Evolutionary conservation across 2,113 vertebrate genomes (phyloP), one percentile per base, ranked within the genome.

Genomic region (Xenus cinereus): DNA sequence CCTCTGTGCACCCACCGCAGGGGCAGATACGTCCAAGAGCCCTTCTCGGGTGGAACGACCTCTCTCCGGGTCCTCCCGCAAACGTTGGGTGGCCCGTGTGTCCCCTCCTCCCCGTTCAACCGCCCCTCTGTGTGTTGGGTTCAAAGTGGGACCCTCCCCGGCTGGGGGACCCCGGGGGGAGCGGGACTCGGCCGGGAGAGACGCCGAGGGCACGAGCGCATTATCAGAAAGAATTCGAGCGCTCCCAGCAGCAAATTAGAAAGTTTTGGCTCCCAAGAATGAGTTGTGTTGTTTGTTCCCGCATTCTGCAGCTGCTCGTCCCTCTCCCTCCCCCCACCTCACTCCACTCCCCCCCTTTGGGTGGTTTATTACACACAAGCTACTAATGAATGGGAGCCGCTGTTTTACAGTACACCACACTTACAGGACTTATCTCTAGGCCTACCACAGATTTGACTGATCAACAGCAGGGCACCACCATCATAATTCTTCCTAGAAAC

Each of bases 401-500:
- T 98, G 98, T 98, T 98, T 98, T 98, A 98, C 98, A 98, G 98
- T 98, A 98, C 98, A 98, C 98, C 98, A 98, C 98, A 98, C 98
- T 98, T 98, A 98, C 95, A 97, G 97, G 97, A 98, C 98, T 98
- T 98, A 98, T 98, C 98, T 98, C 98, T 97, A 79, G 98, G 98
- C 98, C 98, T 95, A 98, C 98, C 98, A 98, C 98, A 98, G 98
- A 98, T 98, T 97, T 98, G 97, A 98, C 98, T 98, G 97, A 98
- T 98, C 98, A 98, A 96, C 98, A 98, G 98, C 98, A 98, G 98
- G 98, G 97, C 97, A 97, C 96, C 86, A 95, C 97, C 98, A 97
- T 97, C 98, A 98, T 98, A 98, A 98, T 98, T 99, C 99, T 98
- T 99, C 97, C 98, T 98, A 97, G 98, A 98, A 98, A 98, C 97